Evolutionary conservation across 2,113 vertebrate genomes (phyloP), one percentile per base, ranked within the genome.

Genomic region (Chaetorhynchus papuensis): DNA sequence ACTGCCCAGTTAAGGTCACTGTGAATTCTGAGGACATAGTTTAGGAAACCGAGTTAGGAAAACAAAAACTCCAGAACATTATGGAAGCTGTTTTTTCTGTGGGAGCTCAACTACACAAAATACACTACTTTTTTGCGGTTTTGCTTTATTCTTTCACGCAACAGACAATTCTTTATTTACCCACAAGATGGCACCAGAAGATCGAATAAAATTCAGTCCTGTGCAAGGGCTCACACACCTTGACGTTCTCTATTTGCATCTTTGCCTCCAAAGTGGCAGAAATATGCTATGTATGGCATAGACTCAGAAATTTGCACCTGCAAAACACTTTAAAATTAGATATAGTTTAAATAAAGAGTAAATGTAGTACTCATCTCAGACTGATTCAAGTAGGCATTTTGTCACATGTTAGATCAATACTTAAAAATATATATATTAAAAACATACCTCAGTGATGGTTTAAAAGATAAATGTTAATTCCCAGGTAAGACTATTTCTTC

Each of bases 141-240:
- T 30, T 22, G 26, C 12, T 52, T 69, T 49, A 4, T 13, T 41
- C 18, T 28, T 68, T 53, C 24, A 3, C 26, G 3, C 13, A 60
- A 23, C 2, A 35, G 10, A 2, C 13, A 64, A 42, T 75, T 78
- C 33, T 17, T 56, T 33, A 50, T 60, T 0, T 1, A 28, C 0
- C 87, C 97, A 97, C 80, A 35, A 92, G 97, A 91, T 97, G 97
- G 94, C 85, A 78, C 1, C 19, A 94, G 45, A 95, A 57, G 77
- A 66, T 45, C 69, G 21, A 59, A 19, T 89, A 83, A 89, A 71
- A 19, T 45, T 82, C 54, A 18, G 8, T 6, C 17, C 7, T 7
- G 3, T 6, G 13, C 3, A 1, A 0, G 3, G 15, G 15, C 6
- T 27, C 24, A 4, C 7, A 26, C 5, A 8, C 6, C 9, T 17